Base-by-base conservation (phyloP, 2,113 vertebrate species). In the Toxotes jaculatrix region DNA sequence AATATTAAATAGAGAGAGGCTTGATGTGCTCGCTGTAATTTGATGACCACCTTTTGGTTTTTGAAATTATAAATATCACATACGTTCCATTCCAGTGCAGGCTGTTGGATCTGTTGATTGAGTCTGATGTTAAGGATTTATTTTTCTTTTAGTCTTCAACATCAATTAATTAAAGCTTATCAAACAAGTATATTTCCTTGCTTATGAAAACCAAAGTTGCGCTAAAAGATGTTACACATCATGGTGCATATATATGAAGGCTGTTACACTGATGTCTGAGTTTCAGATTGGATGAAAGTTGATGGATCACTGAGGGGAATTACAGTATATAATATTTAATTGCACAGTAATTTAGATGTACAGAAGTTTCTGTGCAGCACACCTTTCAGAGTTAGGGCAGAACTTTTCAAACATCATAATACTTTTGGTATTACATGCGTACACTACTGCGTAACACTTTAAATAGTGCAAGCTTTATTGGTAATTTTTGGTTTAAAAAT, bases 101-200 rank as follows among this genome's bases (percentile, higher is more conserved):
- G 62, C 83, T 90, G 83, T 72, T 64, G 49, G 61, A 73, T 1
- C 36, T 12, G 61, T 67, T 56, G 42, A 45, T 70, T 13, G 21
- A 75, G 64, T 63, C 69, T 82, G 65, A 88, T 86, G 77, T 61
- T 83, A 21, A 27, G 49, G 55, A 63, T 86, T 82, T n/a, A 61
- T 75, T 47, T 78, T 40, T 43, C 27, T 68, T 80, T 79, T 80
- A n/a, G 17, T 74, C 42, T 53, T 59, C 11, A 76, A 23, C 53
- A 21, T 73, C 38, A 74, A 74, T 80, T 62, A 87, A 89, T 90
- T 70, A 85, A 79, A 71, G 73, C 68, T 70, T 36, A 85, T 89
- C 81, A 91, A 87, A 90, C 74, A 59, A 38, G 36, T 62, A 8
- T 34, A 55, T 83, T 77, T 74, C 19, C 19, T n/a, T 60, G 74